These are phyloP conservation scores for Otis tarda DNA, from an alignment of 2,113 vertebrate genomes.

Conservation along the genomic window DNA sequence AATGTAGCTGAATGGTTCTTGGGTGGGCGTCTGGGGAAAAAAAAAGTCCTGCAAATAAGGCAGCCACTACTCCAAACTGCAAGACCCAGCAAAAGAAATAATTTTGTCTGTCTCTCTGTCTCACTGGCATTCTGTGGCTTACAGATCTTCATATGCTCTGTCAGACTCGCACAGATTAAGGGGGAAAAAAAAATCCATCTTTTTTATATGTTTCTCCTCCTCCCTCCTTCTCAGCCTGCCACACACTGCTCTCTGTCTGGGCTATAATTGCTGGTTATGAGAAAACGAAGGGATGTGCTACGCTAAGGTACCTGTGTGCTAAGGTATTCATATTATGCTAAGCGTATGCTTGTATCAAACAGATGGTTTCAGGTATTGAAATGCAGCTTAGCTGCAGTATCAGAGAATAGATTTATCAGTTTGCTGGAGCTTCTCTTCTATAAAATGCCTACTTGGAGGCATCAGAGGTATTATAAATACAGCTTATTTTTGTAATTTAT, in stretches of 20 bases:
- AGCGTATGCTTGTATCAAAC: conserved; percentile 20
- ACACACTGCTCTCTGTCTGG: background rate
- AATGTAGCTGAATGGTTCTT: conserved; percentile 47
- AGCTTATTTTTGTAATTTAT: conserved; percentile 67
- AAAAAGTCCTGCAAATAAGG: conserved; percentile 36
- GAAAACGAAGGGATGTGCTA: background rate
- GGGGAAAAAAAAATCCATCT: conserved; percentile 15
- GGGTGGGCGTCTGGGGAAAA: conserved; percentile 48
- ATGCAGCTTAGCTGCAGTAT: conserved; percentile 37
- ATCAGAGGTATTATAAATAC: conserved; percentile 65
- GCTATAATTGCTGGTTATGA: conserved; percentile 13
- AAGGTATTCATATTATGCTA: conserved; percentile 26
- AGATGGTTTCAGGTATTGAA: conserved; percentile 46
- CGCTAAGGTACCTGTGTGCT: background rate
- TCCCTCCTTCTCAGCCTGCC: background rate
- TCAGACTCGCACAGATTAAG: background rate
- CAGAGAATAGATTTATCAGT: conserved; percentile 41
- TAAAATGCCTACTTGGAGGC: conserved; percentile 49
- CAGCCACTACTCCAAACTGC: conserved; percentile 39
- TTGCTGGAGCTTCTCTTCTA: conserved; percentile 47
- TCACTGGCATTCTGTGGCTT: conserved; percentile 17
- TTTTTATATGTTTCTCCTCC: conserved; percentile 14
- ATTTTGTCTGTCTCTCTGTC: conserved; percentile 39
- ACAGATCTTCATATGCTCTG: background rate
- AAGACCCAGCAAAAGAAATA: conserved; percentile 54